These are phyloP conservation scores for Cephus cinctus DNA, from an alignment of 1,140 invertebrate species.

Conservation along the genomic window DNA sequence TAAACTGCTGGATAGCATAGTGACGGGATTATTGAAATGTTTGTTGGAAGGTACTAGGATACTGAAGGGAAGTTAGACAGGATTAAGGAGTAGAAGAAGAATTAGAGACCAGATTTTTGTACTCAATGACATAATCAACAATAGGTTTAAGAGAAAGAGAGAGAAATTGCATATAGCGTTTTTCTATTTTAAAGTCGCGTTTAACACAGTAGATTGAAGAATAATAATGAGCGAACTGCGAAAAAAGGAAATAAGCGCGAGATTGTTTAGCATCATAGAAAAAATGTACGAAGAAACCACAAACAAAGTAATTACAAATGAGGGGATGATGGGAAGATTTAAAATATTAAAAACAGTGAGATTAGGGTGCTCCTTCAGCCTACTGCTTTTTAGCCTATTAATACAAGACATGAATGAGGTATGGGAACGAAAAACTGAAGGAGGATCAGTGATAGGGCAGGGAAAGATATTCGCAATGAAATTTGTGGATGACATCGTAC, in stretches of 20 bases:
- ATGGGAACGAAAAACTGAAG: neutral
- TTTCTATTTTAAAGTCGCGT: too few species aligned
- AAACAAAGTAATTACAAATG: too few species aligned
- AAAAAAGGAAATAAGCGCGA: too few species aligned
- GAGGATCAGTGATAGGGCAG: conserved; percentile 9
- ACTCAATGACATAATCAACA: conserved; percentile 12
- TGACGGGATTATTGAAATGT: conserved; percentile 15
- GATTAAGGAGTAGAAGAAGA: conserved; percentile 15
- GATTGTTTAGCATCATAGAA: too few species aligned
- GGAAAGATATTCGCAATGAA: conserved; percentile 2
- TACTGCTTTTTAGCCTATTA: conserved; percentile 16
- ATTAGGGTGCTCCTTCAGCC: conserved; percentile 10
- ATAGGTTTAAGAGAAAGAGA: conserved; percentile 6
- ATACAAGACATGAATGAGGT: conserved; percentile 12
- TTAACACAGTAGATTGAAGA: too few species aligned
- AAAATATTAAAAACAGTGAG: conserved; percentile 8
- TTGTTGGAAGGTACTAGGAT: conserved; percentile 12
- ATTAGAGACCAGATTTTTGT: conserved; percentile 17
- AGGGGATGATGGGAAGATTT: conserved; percentile 13
- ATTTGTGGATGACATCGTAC: conserved; percentile 12
- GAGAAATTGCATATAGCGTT: conserved; percentile 3
- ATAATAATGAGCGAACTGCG: too few species aligned
- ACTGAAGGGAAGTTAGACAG: conserved; percentile 15
- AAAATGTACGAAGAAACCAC: too few species aligned
- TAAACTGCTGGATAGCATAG: conserved; percentile 17